These are phyloP conservation scores for Enteromius argenteus DNA, from an alignment of 2,797 vertebrate genomes.

Conservation along the genomic window DNA sequence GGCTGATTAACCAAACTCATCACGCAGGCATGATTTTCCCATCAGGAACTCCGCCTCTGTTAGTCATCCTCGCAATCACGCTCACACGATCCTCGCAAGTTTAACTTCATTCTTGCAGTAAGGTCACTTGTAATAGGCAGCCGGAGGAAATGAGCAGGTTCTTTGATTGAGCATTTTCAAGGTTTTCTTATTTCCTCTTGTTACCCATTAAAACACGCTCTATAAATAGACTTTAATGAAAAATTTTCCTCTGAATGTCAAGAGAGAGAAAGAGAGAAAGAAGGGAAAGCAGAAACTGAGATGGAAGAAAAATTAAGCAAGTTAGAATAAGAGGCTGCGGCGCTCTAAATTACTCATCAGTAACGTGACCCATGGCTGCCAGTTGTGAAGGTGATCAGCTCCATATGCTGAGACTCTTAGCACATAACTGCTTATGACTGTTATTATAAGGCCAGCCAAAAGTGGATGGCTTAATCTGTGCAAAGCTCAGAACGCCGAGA, in stretches of 20 bases:
- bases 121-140: slow-evolving; percentile 24
- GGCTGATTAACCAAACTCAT: slow-evolving; percentile 63
- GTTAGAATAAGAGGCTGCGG: slow-evolving; percentile 61
- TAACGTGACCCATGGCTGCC: slow-evolving; percentile 71
- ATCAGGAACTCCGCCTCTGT: slow-evolving; percentile 61
- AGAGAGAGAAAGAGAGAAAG: slow-evolving; percentile 23
- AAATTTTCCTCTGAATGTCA: slow-evolving; percentile 46
- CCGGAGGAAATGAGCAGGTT: slow-evolving; percentile 33
- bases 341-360: slow-evolving; percentile 76
- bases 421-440: slow-evolving; percentile 76
- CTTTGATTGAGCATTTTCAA: slow-evolving; percentile 45
- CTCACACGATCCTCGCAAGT: slow-evolving; percentile 2
- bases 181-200: slow-evolving; percentile 37
- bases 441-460: slow-evolving; percentile 73
- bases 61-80: neutral
- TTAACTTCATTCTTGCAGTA: slow-evolving; percentile 50
- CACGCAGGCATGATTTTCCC: slow-evolving; percentile 69
- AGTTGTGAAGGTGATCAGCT: slow-evolving; percentile 71
- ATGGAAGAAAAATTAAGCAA: slow-evolving; percentile 38
- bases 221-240: slow-evolving; percentile 61
- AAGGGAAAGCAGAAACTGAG: slow-evolving; percentile 45
- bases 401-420: slow-evolving; percentile 72
- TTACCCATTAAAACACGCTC: slow-evolving; percentile 25
- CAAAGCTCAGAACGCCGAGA: slow-evolving; percentile 64
- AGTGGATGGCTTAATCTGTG: slow-evolving; percentile 62